Conservation (phyloP, 2,797 vertebrate species). For the Rhinatrema bivittatum region DNA sequence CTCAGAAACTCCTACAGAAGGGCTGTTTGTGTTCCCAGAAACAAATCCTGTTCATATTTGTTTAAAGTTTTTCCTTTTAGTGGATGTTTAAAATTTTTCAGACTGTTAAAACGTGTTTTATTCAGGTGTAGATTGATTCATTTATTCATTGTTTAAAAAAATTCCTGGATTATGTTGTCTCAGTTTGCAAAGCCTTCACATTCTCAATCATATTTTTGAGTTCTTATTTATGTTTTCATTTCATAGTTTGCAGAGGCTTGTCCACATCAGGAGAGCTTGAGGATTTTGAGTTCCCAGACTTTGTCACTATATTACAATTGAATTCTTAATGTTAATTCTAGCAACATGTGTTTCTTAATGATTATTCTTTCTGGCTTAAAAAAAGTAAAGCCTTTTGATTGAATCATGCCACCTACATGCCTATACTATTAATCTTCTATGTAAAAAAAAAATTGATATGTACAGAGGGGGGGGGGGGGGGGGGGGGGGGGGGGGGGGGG, state of each 20-base stretch:
- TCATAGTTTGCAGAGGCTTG: conserved; percentile 60
- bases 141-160: conserved; percentile 65
- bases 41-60: conserved; percentile 45
- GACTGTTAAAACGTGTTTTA: conserved; percentile 58
- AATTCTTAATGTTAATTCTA: conserved; percentile 67
- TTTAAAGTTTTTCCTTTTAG: conserved; percentile 44
- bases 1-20: conserved; percentile 43
- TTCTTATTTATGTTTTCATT: conserved; percentile 61
- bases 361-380: conserved; percentile 44
- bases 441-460: conserved; percentile 73
- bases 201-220: conserved; percentile 44
- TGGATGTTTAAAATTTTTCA: conserved; percentile 51
- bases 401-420: conserved; percentile 85
- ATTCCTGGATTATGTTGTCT: conserved; percentile 50
- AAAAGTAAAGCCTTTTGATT: conserved; percentile 70
- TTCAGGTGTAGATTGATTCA: conserved; percentile 70
- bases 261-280: conserved; percentile 53
- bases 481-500: no score
- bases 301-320: conserved; percentile 47
- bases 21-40: conserved; percentile 39
- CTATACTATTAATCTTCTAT: conserved; percentile 78
- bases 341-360: conserved; percentile 77
- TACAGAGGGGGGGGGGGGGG: no score
- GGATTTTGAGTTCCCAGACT: conserved; percentile 50
- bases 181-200: conserved; percentile 54